These are phyloP conservation scores for Heliconius ismenius DNA, from an alignment of 2,888 invertebrate species.

Conservation along the genomic window DNA sequence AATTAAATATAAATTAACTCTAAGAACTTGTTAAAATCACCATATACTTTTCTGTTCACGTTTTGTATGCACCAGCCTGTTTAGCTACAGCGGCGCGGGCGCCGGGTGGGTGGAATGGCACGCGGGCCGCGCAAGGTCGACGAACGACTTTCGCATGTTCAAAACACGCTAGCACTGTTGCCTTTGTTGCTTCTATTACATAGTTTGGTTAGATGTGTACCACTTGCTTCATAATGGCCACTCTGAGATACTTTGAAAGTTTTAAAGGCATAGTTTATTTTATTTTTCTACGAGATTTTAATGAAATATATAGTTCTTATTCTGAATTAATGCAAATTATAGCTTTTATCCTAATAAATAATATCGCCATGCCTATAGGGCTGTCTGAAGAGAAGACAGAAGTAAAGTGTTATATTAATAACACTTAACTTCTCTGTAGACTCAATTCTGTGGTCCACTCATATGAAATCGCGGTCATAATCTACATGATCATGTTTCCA, in stretches of 20 bases:
- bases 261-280: background rate
- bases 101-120: slow-evolving; percentile 75
- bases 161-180: slow-evolving; percentile 42
- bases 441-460: background rate
- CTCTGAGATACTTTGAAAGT: background rate
- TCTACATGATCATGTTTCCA: background rate
- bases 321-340: background rate
- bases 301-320: background rate
- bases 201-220: slow-evolving; percentile 32
- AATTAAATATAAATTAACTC: background rate
- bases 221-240: slow-evolving; percentile 13
- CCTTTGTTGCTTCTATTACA: slow-evolving; percentile 36
- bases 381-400: too few species aligned
- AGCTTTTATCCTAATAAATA: background rate
- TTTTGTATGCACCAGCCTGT: slow-evolving; percentile 49
- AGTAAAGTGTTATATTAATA: background rate
- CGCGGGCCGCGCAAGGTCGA: slow-evolving; percentile 76
- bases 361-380: background rate
- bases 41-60: slow-evolving; percentile 5
- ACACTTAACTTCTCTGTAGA: background rate
- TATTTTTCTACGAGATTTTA: background rate
- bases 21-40: slow-evolving; percentile 9
- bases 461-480: background rate
- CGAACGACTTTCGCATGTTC: slow-evolving; percentile 80
- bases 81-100: slow-evolving; percentile 51